These are phyloP conservation scores for Oxyteleia sp. DNA, from an alignment of 2,888 invertebrate species.

Conservation along the genomic window DNA sequence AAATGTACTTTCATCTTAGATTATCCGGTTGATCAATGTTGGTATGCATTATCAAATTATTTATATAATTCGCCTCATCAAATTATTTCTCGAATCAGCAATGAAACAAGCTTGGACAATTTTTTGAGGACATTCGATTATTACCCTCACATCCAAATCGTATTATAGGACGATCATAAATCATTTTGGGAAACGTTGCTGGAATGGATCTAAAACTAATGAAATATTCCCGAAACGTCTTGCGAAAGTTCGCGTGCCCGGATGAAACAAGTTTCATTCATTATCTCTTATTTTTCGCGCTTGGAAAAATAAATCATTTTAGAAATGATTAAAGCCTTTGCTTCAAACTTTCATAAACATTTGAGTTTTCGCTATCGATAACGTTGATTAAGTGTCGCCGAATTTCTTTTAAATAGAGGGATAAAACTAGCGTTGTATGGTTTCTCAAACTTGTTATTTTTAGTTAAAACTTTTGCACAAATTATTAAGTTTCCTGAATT, in stretches of 20 bases:
- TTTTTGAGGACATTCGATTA: conserved; percentile 38
- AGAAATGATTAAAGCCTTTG: conserved; percentile 1
- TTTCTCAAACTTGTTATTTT: no score
- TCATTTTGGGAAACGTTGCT: conserved; percentile 39
- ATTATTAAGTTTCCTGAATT: no score
- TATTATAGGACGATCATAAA: conserved; percentile 38
- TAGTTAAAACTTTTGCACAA: no score
- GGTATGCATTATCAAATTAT: conserved; percentile 27
- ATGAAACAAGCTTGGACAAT: conserved; percentile 15
- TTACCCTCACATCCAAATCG: conserved; percentile 34
- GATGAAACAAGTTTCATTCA: conserved; percentile 38
- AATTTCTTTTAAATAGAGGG: no score
- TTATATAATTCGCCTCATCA: conserved; percentile 10
- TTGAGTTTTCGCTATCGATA: background rate
- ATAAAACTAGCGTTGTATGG: no score
- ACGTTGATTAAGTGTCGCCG: background rate
- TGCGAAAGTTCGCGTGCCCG: conserved; percentile 27
- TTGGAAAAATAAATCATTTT: conserved; percentile 16
- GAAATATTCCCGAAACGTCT: conserved; percentile 49
- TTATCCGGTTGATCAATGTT: conserved; percentile 4
- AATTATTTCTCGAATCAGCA: conserved; percentile 18
- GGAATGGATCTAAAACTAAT: conserved; percentile 37
- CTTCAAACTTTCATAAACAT: background rate
- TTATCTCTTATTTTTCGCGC: conserved; percentile 26
- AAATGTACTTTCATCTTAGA: background rate